Evolutionary conservation across 2,888 invertebrate genomes (phyloP).

Genomic region (Tachina lurida): DNA sequence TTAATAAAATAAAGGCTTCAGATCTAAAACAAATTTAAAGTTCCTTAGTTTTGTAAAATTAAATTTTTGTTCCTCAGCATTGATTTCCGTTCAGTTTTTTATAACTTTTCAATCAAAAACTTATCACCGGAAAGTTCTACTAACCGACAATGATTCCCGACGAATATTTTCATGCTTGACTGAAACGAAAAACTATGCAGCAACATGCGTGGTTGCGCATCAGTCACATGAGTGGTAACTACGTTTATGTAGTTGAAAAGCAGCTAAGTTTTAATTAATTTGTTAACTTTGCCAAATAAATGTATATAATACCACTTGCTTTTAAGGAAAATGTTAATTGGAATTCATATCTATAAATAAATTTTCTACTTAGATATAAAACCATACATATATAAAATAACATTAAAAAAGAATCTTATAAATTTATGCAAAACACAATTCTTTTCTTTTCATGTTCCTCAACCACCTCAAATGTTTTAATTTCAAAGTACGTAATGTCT

Average conservation of each 20-base stretch:
- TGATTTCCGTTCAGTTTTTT: too few relatives aligned
- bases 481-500: slow-evolving; percentile 68
- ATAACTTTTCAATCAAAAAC: too few relatives aligned
- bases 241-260: neutral
- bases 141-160: too few relatives aligned
- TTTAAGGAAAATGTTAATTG: slow-evolving; percentile 27
- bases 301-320: slow-evolving; percentile 16
- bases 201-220: too few relatives aligned
- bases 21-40: too few relatives aligned
- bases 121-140: too few relatives aligned
- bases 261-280: neutral
- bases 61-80: too few relatives aligned
- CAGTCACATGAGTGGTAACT: too few relatives aligned
- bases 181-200: too few relatives aligned
- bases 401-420: slow-evolving; percentile 22
- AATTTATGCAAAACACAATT: slow-evolving; percentile 61
- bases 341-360: slow-evolving; percentile 26
- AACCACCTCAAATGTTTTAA: slow-evolving; percentile 60
- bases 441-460: slow-evolving; percentile 67
- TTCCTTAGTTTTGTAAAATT: too few relatives aligned
- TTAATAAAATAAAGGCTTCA: too few relatives aligned
- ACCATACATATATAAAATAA: slow-evolving; percentile 59
- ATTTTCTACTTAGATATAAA: slow-evolving; percentile 10
- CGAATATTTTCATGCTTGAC: too few relatives aligned
- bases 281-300: slow-evolving; percentile 3